phyloP scores from a whole-genome alignment of 2,888 invertebrate species.

The Drosophila infuscata region DNA sequence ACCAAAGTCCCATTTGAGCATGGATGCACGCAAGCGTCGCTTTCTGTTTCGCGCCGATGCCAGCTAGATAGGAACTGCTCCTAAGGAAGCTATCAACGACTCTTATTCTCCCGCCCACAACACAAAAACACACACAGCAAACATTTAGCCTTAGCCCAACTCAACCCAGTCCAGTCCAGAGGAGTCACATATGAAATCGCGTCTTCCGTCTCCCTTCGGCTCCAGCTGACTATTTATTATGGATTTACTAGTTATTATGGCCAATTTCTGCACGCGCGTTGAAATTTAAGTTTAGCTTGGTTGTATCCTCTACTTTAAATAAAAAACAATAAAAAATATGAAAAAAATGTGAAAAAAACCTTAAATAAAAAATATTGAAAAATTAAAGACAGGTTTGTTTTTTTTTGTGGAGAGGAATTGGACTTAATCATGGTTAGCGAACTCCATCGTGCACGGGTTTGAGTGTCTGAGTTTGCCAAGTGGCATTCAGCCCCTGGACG shows the following conservation, averaged over 20 bases:
- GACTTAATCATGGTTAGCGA: slow-evolving; percentile 40
- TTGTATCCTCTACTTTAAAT: slow-evolving; percentile 55
- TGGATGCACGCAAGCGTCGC: slow-evolving; percentile 86
- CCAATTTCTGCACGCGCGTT: slow-evolving; percentile 54
- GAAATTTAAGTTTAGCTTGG: slow-evolving; percentile 70
- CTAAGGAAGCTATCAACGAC: background rate
- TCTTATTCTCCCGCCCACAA: slow-evolving; percentile 35
- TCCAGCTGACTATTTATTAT: slow-evolving; percentile 41
- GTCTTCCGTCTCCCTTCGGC: background rate
- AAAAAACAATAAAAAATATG: slow-evolving; percentile 31
- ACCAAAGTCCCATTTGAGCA: slow-evolving; percentile 83
- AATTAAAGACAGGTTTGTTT: slow-evolving; percentile 22
- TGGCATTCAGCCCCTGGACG: slow-evolving; percentile 74
- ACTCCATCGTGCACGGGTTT: slow-evolving; percentile 77
- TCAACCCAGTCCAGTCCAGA: background rate
- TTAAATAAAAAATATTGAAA: slow-evolving; percentile 44
- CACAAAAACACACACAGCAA: slow-evolving; percentile 7
- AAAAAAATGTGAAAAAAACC: slow-evolving; percentile 43
- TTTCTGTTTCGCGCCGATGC: slow-evolving; percentile 85
- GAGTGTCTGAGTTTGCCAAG: slow-evolving; percentile 65
- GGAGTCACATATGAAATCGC: slow-evolving; percentile 1
- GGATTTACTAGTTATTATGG: slow-evolving; percentile 71
- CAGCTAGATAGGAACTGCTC: slow-evolving; percentile 65
- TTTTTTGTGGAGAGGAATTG: no score
- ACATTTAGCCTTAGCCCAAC: slow-evolving; percentile 32